phyloP scores from a whole-genome alignment of 2,888 invertebrate genomes.

The Agrochola circellaris region DNA sequence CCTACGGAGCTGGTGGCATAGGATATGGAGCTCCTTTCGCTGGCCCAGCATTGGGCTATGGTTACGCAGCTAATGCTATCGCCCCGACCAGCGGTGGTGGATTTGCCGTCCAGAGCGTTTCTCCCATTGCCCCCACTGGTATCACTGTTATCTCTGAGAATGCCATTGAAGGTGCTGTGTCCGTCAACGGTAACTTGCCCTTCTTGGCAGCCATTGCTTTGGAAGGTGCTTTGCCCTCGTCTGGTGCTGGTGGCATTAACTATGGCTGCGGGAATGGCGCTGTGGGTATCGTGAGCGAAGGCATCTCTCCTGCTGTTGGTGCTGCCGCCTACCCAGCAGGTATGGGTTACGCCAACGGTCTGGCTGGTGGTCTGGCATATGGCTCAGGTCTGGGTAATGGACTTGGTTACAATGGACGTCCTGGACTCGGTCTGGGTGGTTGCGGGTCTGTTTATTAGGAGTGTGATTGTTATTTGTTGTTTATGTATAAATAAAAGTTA shows the following conservation, averaged over 20 bases:
- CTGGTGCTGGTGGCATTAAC: conserved; percentile 72
- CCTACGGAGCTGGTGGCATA: conserved; percentile 30
- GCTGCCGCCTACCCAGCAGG: conserved; percentile 25
- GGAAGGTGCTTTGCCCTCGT: conserved; percentile 68
- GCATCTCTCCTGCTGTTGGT: conserved; percentile 40
- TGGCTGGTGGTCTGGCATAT: conserved; percentile 34
- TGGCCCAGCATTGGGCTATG: conserved; percentile 8
- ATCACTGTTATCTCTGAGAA: conserved; percentile 70
- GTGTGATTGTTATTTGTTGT: conserved; percentile 28
- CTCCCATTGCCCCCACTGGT: conserved; percentile 74
- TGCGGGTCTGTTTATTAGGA: conserved; percentile 43
- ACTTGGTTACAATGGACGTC: conserved; percentile 37
- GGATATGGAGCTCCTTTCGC: conserved; percentile 20
- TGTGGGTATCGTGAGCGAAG: conserved; percentile 72
- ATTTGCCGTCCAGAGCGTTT: conserved; percentile 67
- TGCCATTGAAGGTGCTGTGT: conserved; percentile 66
- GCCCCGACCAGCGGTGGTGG: conserved; percentile 65
- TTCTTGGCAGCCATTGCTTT: conserved; percentile 68
- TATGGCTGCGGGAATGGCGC: conserved; percentile 76
- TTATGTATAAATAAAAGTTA: conserved; percentile 42
- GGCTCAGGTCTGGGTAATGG: conserved; percentile 35
- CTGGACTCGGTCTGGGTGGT: conserved; percentile 39
- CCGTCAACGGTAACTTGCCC: conserved; percentile 67
- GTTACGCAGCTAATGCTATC: conserved; percentile 20
- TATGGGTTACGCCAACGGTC: conserved; percentile 20